Evolutionary conservation across 2,888 invertebrate species (phyloP).

Genomic region (Stenodema calcarata): DNA sequence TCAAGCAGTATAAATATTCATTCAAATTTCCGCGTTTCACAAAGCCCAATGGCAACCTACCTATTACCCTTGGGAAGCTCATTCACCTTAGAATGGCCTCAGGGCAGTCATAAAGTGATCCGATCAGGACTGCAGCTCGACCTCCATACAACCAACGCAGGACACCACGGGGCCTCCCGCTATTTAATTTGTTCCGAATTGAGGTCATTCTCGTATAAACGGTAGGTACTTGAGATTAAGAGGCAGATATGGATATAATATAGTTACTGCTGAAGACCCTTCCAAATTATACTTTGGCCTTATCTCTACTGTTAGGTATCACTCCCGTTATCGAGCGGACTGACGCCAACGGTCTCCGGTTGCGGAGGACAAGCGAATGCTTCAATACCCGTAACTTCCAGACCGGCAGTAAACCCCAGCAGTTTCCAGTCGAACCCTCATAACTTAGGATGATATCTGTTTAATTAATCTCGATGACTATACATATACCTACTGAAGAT

Average conservation of each 20-base stretch:
- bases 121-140: no score
- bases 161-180: background rate
- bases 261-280: background rate
- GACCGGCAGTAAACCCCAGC: background rate
- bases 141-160: background rate
- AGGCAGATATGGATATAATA: background rate
- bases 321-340: background rate
- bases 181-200: background rate
- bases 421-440: slow-evolving; percentile 20
- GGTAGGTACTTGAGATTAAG: background rate
- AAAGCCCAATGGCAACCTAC: no score
- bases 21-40: no score
- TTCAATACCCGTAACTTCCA: slow-evolving; percentile 18
- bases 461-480: slow-evolving; percentile 32
- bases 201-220: background rate
- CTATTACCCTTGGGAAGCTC: background rate
- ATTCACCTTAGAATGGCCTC: background rate
- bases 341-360: background rate
- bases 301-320: background rate
- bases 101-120: background rate
- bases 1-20: no score
- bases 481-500: slow-evolving; percentile 9
- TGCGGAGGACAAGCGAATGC: background rate
- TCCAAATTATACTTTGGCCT: background rate
- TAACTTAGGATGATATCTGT: slow-evolving; percentile 17